These are phyloP conservation scores for Oryzaephilus surinamensis DNA, from an alignment of 1,140 invertebrate species.

Conservation along the genomic window DNA sequence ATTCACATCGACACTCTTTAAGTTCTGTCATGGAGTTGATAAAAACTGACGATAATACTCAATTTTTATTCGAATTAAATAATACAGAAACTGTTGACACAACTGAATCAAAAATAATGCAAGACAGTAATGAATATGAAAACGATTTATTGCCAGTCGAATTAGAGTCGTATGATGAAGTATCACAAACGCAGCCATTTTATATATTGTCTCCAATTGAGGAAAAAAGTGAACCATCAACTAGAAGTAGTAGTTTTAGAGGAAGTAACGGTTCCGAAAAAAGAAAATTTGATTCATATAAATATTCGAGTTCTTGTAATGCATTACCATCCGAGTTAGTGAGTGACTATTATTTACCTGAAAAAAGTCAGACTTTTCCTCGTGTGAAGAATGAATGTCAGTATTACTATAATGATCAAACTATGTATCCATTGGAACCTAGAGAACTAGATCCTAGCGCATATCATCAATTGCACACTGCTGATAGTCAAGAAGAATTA, in stretches of 20 bases:
- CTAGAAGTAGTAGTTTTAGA: conserved; percentile 37
- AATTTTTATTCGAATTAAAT: background rate
- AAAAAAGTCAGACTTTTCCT: conserved; percentile 45
- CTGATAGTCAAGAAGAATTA: conserved; percentile 52
- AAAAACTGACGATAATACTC: conserved; percentile 5
- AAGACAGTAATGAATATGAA: conserved; percentile 9
- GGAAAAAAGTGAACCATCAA: conserved; percentile 47
- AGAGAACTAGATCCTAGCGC: conserved; percentile 46
- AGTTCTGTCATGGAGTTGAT: conserved; percentile 33
- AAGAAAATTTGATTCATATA: conserved; percentile 8
- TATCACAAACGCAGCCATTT: conserved; percentile 10
- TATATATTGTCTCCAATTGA: conserved; percentile 44
- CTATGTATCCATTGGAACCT: conserved; percentile 45
- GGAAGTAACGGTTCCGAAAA: conserved; percentile 26
- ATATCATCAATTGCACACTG: conserved; percentile 48
- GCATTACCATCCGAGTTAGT: conserved; percentile 23
- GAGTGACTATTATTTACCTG: conserved; percentile 22
- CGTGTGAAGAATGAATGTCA: conserved; percentile 33
- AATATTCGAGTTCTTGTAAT: conserved; percentile 29
- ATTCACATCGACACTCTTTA: conserved; percentile 33
- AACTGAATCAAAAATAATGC: too few relatives aligned
- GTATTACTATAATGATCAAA: conserved; percentile 31
- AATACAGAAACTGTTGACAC: background rate
- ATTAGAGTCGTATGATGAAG: conserved; percentile 7
- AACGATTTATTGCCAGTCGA: conserved; percentile 1